Evolutionary conservation across 1,140 invertebrate genomes (phyloP).

Genomic region (Colletes latitarsis): DNA sequence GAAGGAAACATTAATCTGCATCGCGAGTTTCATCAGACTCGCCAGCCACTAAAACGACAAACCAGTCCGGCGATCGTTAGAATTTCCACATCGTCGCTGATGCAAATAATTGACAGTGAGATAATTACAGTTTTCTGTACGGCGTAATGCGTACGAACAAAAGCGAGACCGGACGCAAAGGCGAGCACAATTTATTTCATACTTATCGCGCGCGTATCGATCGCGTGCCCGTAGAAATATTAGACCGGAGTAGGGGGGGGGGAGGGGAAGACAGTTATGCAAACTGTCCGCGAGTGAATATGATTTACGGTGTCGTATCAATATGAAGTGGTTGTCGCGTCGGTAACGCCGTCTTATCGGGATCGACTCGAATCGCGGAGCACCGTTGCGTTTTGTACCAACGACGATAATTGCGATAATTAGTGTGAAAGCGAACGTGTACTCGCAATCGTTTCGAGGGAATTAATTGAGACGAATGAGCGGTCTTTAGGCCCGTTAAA

Average conservation of each 20-base stretch:
- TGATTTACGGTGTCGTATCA: constrained; percentile 29
- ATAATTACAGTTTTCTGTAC: constrained; percentile 32
- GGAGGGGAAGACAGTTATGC: too few species aligned
- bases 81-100: constrained; percentile 37
- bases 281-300: constrained; percentile 38
- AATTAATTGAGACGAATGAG: not conserved
- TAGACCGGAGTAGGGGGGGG: too few species aligned
- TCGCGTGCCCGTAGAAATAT: not conserved
- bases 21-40: constrained; percentile 35
- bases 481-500: too few species aligned
- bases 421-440: not conserved
- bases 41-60: constrained; percentile 28
- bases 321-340: constrained; percentile 12
- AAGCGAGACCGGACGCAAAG: constrained; percentile 13
- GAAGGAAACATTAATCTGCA: constrained; percentile 46
- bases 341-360: constrained; percentile 12
- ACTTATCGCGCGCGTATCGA: constrained; percentile 23
- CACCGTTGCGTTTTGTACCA: not conserved
- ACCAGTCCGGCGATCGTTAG: constrained; percentile 30
- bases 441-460: not conserved
- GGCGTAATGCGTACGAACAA: constrained; percentile 47
- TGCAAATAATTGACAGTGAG: constrained; percentile 49
- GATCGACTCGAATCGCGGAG: constrained; percentile 8
- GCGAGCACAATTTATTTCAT: constrained; percentile 37
- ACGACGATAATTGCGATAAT: constrained; percentile 7